phyloP scores from a whole-genome alignment of 2,113 vertebrate genomes.

The Myanophis thanlyinensis region DNA sequence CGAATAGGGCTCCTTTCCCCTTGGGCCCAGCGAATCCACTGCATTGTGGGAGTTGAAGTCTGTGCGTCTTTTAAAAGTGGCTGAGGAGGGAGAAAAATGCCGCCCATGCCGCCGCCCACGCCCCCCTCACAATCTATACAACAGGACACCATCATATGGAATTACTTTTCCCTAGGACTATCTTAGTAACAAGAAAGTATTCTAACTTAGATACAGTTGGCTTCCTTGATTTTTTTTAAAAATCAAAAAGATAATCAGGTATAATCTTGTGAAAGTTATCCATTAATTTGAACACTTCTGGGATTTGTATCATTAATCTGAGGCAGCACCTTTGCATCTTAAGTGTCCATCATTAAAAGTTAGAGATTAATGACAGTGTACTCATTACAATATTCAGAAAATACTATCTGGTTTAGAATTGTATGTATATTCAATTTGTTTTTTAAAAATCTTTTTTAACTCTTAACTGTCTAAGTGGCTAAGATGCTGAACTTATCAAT shows the following conservation, averaged over 20 bases:
- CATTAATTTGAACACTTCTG: neutral
- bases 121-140: neutral
- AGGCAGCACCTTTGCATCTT: neutral
- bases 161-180: neutral
- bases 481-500: too few species aligned
- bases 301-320: neutral
- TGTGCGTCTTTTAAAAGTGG: too few species aligned
- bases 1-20: too few species aligned
- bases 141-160: neutral
- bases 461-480: too few species aligned
- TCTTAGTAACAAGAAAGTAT: neutral
- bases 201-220: neutral
- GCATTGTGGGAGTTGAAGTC: too few species aligned
- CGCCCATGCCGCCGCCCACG: too few species aligned
- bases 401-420: neutral
- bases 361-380: neutral
- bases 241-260: neutral
- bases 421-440: neutral
- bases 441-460: neutral
- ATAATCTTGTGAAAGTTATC: neutral
- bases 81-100: too few species aligned
- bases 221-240: neutral
- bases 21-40: too few species aligned
- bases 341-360: neutral
- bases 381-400: neutral